Base-by-base conservation (phyloP, 2,113 vertebrate genomes). In the Trichechus manatus region DNA sequence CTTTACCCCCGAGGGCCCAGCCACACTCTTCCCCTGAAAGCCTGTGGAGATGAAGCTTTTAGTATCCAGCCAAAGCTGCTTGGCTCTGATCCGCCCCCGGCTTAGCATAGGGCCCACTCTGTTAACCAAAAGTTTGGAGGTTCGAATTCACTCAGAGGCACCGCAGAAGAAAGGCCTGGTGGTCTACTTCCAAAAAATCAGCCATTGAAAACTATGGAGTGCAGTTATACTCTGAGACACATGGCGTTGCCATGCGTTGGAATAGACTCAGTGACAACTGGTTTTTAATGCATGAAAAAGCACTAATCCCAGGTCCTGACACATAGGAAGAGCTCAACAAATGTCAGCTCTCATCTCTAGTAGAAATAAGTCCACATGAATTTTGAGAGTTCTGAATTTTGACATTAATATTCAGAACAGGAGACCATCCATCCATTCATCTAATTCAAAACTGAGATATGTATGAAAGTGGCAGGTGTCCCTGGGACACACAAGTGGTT, bases 371-470 rank as follows among this genome's bases (percentile, higher is more conserved):
- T 23, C 59, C 72, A 33, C 3, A 6, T 36, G 33, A 56, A 88
- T 44, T 53, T 50, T 72, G 31, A 92, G 61, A 68, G 33, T 63
- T 80, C 81, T 87, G 70, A 94, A 56, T 82, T 82, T 92, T 86
- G 53, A 90, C 70, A 50, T 27, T 39, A 50, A 11, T 44, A 79
- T 84, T 92, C 27, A 63, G 90, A 79, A 90, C 10, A 86, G 68
- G 77, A 70, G 53, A 33, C 33, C 31, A 75, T 22, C 50, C 50
- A 84, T 36, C 50, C 19, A 84, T 44, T 39, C 19, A 4, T 27
- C 10, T 36, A 77, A 82, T 53, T 91, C 9, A 56, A 91, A 87
- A 84, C 0, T 44, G 36, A 78, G 66, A 77, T 15, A 15, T 0
- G 39, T 61, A 94, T 63, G 72, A 59, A 47, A 90, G 91, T 77